phyloP scores from a whole-genome alignment of 2,113 vertebrate species.

The Plecotus auritus region DNA sequence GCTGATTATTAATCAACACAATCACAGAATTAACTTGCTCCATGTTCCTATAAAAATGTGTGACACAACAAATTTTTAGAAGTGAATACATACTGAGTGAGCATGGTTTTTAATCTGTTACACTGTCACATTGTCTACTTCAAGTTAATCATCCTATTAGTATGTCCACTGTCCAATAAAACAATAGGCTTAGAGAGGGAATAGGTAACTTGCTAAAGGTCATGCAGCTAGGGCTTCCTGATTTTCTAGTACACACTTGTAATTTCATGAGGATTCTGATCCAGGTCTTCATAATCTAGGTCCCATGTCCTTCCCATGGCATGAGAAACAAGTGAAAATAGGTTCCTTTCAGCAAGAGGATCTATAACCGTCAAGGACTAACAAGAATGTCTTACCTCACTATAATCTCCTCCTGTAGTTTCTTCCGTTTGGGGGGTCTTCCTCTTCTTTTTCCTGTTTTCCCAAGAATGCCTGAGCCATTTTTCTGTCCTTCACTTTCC shows the following conservation, averaged over 20 bases:
- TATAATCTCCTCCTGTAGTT: conserved; percentile 83
- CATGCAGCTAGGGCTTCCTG: not conserved
- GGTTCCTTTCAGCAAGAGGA: not conserved
- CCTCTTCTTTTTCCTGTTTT: conserved; percentile 91
- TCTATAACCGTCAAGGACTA: not conserved
- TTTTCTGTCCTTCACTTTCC: conserved; percentile 77
- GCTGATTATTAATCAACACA: not conserved
- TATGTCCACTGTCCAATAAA: not conserved
- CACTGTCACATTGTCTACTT: not conserved
- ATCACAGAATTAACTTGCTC: not conserved
- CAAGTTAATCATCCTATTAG: not conserved
- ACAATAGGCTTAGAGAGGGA: not conserved
- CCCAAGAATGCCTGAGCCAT: conserved; percentile 74
- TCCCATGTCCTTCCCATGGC: not conserved
- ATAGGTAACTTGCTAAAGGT: not conserved
- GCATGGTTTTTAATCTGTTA: not conserved
- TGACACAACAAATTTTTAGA: not conserved
- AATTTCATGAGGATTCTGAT: not conserved
- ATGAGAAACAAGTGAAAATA: not conserved
- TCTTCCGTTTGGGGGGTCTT: conserved; percentile 94
- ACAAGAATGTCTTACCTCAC: conserved; percentile 80
- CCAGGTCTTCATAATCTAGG: not conserved
- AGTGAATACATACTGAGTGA: not conserved
- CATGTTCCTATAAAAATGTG: not conserved
- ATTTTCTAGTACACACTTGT: no score